Percentiles rank a stretch among this genome's conserved stretches.
phyloP scores from a whole-genome alignment of 2,113 vertebrate genomes.

The Penelope pileata region DNA sequence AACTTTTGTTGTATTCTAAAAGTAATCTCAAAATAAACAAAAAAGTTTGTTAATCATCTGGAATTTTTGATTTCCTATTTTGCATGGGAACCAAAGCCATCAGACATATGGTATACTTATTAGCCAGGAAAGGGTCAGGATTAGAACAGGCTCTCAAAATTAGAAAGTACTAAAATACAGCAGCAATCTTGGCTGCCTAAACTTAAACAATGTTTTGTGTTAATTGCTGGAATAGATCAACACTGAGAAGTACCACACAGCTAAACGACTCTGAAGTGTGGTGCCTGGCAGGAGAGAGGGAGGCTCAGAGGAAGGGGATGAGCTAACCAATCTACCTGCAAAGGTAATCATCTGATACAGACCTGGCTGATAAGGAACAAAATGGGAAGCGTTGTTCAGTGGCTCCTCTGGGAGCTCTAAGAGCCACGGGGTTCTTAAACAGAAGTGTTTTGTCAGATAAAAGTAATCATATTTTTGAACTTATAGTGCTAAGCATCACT shows the following conservation, averaged over 20 bases:
- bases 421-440: not conserved
- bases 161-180: constrained; percentile 33
- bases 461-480: not conserved
- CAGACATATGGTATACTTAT: constrained; percentile 66
- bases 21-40: constrained; percentile 65
- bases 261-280: not conserved
- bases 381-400: not conserved
- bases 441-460: not conserved
- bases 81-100: constrained; percentile 65
- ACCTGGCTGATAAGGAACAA: not conserved
- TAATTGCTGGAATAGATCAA: constrained; percentile 37
- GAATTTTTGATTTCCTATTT: constrained; percentile 70
- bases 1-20: not conserved
- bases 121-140: constrained; percentile 54
- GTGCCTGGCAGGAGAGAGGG: not conserved
- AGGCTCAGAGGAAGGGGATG: not conserved
- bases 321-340: not conserved
- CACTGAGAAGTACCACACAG: not conserved
- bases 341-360: not conserved
- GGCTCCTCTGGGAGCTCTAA: not conserved
- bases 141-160: constrained; percentile 41
- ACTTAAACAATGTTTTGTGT: not conserved
- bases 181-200: constrained; percentile 27
- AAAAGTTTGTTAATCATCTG: constrained; percentile 61
- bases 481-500: not conserved